phyloP scores from a whole-genome alignment of 2,113 vertebrate genomes.

The Tragelaphus imberbis region DNA sequence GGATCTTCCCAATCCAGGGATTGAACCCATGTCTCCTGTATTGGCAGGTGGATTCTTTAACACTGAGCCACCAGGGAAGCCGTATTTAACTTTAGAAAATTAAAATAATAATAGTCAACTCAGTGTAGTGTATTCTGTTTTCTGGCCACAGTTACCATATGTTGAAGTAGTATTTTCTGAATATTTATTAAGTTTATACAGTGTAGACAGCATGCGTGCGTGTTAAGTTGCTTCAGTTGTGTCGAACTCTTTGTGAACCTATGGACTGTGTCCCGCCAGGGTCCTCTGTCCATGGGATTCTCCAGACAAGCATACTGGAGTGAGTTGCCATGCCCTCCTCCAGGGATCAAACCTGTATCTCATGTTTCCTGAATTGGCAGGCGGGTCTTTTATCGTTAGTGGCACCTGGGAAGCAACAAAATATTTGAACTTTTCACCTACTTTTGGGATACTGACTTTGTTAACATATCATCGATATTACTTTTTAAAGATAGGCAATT shows the following conservation, averaged over 20 bases:
- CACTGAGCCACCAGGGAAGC: neutral
- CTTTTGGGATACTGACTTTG: neutral
- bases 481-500: neutral
- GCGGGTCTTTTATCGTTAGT: neutral
- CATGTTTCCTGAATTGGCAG: neutral
- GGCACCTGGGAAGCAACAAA: neutral
- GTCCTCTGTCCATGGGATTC: neutral
- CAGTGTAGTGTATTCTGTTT: neutral
- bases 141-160: neutral
- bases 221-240: neutral
- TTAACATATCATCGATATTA: too few relatives aligned
- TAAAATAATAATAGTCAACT: neutral
- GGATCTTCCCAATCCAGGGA: neutral
- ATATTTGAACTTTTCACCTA: neutral
- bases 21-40: neutral
- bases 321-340: rapidly evolving
- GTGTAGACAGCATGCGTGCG: rapidly evolving
- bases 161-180: neutral
- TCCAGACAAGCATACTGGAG: neutral
- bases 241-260: neutral
- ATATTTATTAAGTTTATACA: neutral
- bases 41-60: neutral
- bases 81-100: neutral
- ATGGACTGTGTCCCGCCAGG: rapidly evolving
- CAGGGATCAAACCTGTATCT: neutral